Evolutionary conservation across 2,797 vertebrate genomes (phyloP), one percentile per base, ranked within the genome.

Genomic region (Bufotes viridis): DNA sequence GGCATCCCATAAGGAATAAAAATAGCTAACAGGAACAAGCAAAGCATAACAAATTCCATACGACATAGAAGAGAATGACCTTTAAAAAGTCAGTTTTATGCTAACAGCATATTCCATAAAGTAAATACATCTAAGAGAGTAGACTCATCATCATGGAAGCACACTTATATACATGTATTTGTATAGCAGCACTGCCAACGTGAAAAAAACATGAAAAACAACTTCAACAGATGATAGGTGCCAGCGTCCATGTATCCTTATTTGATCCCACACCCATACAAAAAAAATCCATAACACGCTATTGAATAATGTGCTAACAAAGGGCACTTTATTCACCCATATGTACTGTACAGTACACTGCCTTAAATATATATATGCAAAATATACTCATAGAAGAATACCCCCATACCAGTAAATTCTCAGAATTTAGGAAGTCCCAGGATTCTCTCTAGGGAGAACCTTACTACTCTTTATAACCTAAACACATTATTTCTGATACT

Each of bases 81-180:
- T 88, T 88, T 88, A 80, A 34, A 88, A 80, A 88, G 65, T 80
- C 87, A n/a, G 81, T 69, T 80, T 84, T 78, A 80, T 84, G 82
- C 82, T 79, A 84, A 80, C 55, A 88, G 87, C 65, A 55, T 72
- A 82, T 87, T 67, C 72, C 51, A 69, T 51, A 76, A 87, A 72
- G 20, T 67, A 72, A 81, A 78, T 78, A 74, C 55, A 53, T 57
- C 57, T 24, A 18, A n/a, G 20, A 22, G 58, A 74, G 53, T 67
- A 53, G 58, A 57, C 51, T 83, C 76, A 87, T 82, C 82, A 81
- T 87, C 80, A 78, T 15, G 15, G 1, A 70, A 70, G 29, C 14
- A 1, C 6, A 34, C 34, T 72, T 42, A 17, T 42, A 34, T 42
- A 8, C 9, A 1, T 10, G 69, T 18, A 72, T 72, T 42, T 69